Percentiles rank a stretch among this genome's conserved stretches.
These are phyloP conservation scores for Xiphias gladius DNA, from an alignment of 2,113 vertebrate species.

Conservation along the genomic window DNA sequence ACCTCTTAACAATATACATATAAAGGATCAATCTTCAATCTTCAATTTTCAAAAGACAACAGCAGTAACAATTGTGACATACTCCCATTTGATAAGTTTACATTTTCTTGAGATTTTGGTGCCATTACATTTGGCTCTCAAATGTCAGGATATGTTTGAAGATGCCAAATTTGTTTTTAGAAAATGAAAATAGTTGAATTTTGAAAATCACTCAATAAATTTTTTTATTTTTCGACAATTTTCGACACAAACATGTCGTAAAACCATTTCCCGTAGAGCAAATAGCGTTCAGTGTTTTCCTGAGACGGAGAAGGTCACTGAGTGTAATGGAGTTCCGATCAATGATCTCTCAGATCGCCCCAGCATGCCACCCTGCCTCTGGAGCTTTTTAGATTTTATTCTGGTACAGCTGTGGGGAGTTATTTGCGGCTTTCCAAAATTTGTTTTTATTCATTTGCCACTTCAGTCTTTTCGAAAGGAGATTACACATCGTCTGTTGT, in stretches of 20 bases:
- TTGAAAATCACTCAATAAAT: neutral
- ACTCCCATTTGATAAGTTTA: constrained; percentile 40
- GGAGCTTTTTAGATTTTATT: constrained; percentile 3
- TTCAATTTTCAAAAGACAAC: neutral
- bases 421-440: constrained; percentile 40
- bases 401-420: neutral
- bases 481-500: constrained; percentile 24
- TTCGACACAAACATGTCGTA: neutral
- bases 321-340: constrained; percentile 23
- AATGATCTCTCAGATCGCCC: constrained; percentile 14
- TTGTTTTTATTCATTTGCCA: constrained; percentile 25
- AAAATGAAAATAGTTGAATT: neutral
- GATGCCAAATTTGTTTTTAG: constrained; percentile 66
- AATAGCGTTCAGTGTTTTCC: neutral
- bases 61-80: neutral
- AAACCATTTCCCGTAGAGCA: constrained; percentile 17
- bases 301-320: constrained; percentile 28
- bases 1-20: constrained; percentile 28
- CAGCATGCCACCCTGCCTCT: constrained; percentile 10
- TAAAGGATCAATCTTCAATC: neutral
- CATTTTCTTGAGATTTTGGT: constrained; percentile 39
- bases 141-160: constrained; percentile 41
- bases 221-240: constrained; percentile 4
- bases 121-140: constrained; percentile 52
- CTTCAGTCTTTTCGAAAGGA: constrained; percentile 1